A percentile compares a stretch with the other conserved stretches of the same genome.
These are phyloP conservation scores for Glomeris marginata DNA, from an alignment of 2,888 invertebrate genomes.

Conservation along the genomic window DNA sequence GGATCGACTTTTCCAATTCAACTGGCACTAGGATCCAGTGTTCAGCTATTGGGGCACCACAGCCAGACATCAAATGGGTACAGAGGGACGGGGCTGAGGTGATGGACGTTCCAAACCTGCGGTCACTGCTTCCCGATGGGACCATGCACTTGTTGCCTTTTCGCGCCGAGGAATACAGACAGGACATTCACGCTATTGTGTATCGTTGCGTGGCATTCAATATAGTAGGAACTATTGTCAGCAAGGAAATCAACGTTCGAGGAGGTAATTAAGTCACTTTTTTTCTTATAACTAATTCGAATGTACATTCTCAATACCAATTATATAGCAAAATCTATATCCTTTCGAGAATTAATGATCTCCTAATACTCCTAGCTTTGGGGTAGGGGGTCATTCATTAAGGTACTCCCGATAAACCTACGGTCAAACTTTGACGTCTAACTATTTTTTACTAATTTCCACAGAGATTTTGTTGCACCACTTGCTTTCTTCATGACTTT, in stretches of 20 bases:
- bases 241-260: conserved; percentile 20
- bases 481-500: no score
- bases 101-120: conserved; percentile 19
- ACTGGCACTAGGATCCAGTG: conserved; percentile 25
- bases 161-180: conserved; percentile 17
- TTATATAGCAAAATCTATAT: no score
- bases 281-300: no score
- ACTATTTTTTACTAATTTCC: no score
- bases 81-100: conserved; percentile 22
- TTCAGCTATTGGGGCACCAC: conserved; percentile 23
- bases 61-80: conserved; percentile 23
- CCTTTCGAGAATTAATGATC: no score
- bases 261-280: conserved; percentile 17
- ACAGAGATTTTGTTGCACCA: no score
- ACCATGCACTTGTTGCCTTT: conserved; percentile 19
- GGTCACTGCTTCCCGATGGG: conserved; percentile 21
- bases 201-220: conserved; percentile 20
- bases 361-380: no score
- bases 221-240: conserved; percentile 19
- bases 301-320: no score
- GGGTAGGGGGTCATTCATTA: no score
- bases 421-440: no score
- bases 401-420: no score
- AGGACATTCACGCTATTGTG: conserved; percentile 21
- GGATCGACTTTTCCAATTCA: conserved; percentile 25